Evolutionary conservation across 1,140 invertebrate genomes (phyloP).

Genomic region (Chrysopa pallens): DNA sequence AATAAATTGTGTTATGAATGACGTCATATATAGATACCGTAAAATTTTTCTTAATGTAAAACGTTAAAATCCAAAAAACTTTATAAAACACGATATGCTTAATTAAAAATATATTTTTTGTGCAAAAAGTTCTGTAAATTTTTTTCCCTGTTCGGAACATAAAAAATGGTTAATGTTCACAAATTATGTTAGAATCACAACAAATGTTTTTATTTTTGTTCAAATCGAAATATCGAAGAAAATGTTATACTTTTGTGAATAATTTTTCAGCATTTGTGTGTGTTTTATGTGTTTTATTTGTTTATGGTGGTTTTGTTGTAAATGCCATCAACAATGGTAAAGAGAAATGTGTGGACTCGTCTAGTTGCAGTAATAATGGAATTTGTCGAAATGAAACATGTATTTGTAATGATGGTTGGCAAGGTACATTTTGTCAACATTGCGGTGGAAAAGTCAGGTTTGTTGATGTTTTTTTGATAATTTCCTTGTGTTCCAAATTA

Average conservation of each 20-base stretch:
- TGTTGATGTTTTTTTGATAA: constrained; percentile 6
- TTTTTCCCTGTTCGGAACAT: too few species aligned
- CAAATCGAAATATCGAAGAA: constrained; percentile 65
- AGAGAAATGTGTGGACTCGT: constrained; percentile 29
- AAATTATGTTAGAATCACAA: constrained; percentile 54
- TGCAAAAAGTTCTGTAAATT: too few species aligned
- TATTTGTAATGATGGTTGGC: constrained; percentile 78
- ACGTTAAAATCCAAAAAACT: too few species aligned
- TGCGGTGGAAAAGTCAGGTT: constrained; percentile 85
- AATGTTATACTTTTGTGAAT: constrained; percentile 32
- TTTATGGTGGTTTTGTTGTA: constrained; percentile 19
- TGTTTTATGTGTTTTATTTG: constrained; percentile 26
- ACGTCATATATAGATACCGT: too few species aligned
- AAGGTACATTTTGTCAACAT: constrained; percentile 69
- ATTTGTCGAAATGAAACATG: constrained; percentile 70
- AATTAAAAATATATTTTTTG: too few species aligned
- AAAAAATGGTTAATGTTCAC: too few species aligned
- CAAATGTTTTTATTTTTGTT: constrained; percentile 73
- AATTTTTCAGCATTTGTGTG: constrained; percentile 28
- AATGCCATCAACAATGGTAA: constrained; percentile 19
- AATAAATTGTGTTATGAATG: too few species aligned
- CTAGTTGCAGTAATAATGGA: constrained; percentile 46
- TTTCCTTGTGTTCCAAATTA: too few species aligned
- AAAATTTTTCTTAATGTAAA: too few species aligned
- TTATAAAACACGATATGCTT: too few species aligned